phyloP scores from a whole-genome alignment of 2,113 vertebrate genomes.

The Rhagologus leucostigma region DNA sequence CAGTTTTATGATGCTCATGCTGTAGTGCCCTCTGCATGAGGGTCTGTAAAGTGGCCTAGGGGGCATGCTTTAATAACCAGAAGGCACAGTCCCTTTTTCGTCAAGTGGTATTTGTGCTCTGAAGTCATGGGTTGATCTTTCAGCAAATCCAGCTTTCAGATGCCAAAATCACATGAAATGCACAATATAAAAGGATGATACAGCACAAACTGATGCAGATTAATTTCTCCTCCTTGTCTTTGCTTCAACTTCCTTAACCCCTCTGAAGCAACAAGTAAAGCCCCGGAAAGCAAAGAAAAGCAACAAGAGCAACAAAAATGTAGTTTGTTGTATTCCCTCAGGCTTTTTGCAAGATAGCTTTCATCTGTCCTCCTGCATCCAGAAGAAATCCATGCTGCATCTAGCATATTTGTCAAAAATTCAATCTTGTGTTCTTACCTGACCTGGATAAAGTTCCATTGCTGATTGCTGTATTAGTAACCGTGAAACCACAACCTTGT shows the following conservation, averaged over 20 bases:
- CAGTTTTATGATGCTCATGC: background rate
- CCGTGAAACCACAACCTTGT: background rate
- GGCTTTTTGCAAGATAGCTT: background rate
- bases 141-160: background rate
- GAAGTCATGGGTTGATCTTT: background rate
- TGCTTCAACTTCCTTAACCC: background rate
- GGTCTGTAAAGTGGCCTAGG: background rate
- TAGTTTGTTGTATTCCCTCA: background rate
- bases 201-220: background rate
- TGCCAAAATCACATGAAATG: background rate
- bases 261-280: background rate
- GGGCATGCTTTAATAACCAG: background rate
- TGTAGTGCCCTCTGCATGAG: background rate
- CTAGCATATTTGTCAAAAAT: background rate
- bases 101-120: background rate
- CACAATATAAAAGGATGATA: background rate
- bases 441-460: background rate
- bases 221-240: background rate
- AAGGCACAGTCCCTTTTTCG: background rate
- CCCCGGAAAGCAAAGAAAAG: background rate
- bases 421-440: background rate
- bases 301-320: background rate
- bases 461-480: background rate
- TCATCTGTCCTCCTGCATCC: background rate
- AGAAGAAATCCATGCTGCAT: background rate